Conservation (phyloP, 2,113 vertebrate genomes). For the Tautogolabrus adspersus region DNA sequence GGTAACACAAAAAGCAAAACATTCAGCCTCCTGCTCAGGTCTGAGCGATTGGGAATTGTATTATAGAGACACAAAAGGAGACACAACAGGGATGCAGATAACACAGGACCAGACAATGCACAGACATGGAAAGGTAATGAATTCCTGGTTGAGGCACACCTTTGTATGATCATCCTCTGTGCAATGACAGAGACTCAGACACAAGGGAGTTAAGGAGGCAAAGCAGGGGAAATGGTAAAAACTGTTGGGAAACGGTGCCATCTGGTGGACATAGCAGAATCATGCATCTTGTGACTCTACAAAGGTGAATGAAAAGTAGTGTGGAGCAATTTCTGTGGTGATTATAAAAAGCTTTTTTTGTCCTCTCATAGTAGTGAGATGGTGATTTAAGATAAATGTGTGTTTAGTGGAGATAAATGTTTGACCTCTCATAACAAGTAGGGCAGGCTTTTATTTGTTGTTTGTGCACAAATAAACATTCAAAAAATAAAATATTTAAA, state of each 20-base stretch:
- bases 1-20: slow-evolving; percentile 81
- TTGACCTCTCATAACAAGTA: not conserved
- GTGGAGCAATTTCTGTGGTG: not conserved
- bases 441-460: not conserved
- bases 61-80: slow-evolving; percentile 53
- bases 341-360: not conserved
- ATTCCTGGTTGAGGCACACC: slow-evolving; percentile 59
- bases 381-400: not conserved
- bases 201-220: slow-evolving; percentile 3
- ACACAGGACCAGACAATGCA: slow-evolving; percentile 45
- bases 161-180: slow-evolving; percentile 40
- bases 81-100: slow-evolving; percentile 45
- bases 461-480: not conserved
- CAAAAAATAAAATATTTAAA: not conserved
- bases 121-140: slow-evolving; percentile 51
- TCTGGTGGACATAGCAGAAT: slow-evolving; percentile 83
- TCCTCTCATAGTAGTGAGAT: too few species aligned
- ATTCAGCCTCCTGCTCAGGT: slow-evolving; percentile 15
- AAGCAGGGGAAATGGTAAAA: slow-evolving; percentile 5
- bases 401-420: not conserved
- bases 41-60: slow-evolving; percentile 19
- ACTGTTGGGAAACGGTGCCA: slow-evolving; percentile 87
- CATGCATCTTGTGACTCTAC: slow-evolving; percentile 7
- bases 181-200: slow-evolving; percentile 16
- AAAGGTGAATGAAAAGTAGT: not conserved